Evolutionary conservation across 1,140 invertebrate species (phyloP).

Genomic region (Cherax destructor): DNA sequence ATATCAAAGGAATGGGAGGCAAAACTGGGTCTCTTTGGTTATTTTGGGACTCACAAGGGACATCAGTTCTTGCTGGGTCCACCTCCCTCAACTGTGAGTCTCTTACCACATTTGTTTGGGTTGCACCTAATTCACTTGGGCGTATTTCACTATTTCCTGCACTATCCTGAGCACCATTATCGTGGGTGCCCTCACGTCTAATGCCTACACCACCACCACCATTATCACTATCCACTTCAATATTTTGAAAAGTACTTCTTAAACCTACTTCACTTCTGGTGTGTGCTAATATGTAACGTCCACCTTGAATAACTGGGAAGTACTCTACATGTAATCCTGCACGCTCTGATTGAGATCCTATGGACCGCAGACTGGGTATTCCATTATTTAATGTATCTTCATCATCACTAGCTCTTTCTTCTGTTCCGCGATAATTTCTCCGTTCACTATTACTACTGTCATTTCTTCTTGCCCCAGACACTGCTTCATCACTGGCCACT

Average conservation of each 20-base stretch:
- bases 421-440: slow-evolving; percentile 33
- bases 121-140: neutral
- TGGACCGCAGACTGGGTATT: neutral
- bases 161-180: neutral
- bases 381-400: neutral
- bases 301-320: slow-evolving; percentile 15
- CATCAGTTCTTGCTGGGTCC: neutral
- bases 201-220: neutral
- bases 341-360: slow-evolving; percentile 21
- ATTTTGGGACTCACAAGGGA: neutral
- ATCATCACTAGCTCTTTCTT: slow-evolving; percentile 36
- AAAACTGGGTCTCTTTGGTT: neutral
- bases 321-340: neutral
- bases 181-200: neutral
- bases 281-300: neutral
- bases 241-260: slow-evolving; percentile 4
- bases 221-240: neutral
- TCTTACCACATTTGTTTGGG: neutral
- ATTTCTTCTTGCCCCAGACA: neutral
- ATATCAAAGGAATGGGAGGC: neutral
- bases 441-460: neutral
- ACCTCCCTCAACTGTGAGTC: neutral
- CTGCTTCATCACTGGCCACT: slow-evolving; percentile 8
- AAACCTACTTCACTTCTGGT: slow-evolving; percentile 3
- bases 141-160: slow-evolving; percentile 8